Conservation (phyloP, 2,113 vertebrate species). For the Pelecanus crispus region DNA sequence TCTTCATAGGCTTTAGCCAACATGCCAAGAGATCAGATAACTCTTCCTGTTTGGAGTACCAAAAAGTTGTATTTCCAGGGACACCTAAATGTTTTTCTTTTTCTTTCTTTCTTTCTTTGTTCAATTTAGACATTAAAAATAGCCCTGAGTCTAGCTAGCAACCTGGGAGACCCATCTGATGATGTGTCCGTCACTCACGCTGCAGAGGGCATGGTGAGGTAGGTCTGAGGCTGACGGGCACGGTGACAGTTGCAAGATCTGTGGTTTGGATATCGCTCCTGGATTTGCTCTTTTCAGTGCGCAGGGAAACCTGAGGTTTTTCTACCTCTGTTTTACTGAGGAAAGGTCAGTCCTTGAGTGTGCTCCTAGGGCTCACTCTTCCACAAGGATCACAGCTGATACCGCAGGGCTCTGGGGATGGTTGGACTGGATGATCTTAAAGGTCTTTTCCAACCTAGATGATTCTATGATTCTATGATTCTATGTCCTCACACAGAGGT, state of each 20-base stretch:
- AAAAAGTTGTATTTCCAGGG: neutral
- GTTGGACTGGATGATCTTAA: too few relatives aligned
- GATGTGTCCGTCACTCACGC: constrained; percentile 78
- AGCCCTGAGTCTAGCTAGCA: constrained; percentile 84
- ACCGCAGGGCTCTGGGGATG: rapidly evolving
- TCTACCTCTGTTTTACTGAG: neutral
- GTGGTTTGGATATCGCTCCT: neutral
- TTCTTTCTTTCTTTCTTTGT: neutral
- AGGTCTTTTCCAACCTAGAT: too few relatives aligned
- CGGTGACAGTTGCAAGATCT: neutral
- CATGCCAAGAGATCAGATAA: neutral
- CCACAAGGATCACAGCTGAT: neutral
- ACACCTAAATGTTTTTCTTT: neutral
- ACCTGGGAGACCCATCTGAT: constrained; percentile 85
- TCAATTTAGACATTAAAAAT: constrained; percentile 87
- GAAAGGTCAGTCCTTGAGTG: neutral
- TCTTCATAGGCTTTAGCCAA: neutral
- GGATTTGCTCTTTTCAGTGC: neutral
- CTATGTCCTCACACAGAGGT: neutral
- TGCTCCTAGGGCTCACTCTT: neutral
- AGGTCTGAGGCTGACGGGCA: constrained; percentile 19
- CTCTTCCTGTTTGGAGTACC: neutral
- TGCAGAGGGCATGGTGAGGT: constrained; percentile 90
- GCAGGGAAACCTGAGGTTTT: neutral
- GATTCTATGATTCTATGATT: too few relatives aligned